These are phyloP conservation scores for Pegea sp. DNA, from an alignment of 23 tunicate genomes.

Conservation along the genomic window DNA sequence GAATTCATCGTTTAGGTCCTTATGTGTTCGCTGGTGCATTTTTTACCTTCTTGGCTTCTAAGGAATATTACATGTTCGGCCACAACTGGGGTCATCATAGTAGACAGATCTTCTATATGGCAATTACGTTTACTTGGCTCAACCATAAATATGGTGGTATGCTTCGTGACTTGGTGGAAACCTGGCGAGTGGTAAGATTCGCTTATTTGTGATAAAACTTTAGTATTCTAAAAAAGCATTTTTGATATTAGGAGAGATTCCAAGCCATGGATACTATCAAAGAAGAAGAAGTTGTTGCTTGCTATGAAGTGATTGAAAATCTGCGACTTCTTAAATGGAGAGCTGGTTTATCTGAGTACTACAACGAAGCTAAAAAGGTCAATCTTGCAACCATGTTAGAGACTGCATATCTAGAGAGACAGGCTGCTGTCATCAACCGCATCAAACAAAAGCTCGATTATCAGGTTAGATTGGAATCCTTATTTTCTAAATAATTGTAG, in stretches of 20 bases:
- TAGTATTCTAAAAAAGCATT: too few species aligned
- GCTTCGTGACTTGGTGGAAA: not conserved
- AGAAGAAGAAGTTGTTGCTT: conserved; percentile 15
- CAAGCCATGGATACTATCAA: conserved; percentile 17
- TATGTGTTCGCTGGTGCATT: not conserved
- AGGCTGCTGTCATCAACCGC: conserved; percentile 38
- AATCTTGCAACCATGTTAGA: conserved; percentile 89
- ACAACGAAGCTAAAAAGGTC: conserved; percentile 65
- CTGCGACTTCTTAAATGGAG: conserved; percentile 74
- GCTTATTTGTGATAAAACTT: not conserved
- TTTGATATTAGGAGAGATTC: conserved; percentile 1
- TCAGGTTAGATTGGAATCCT: conserved; percentile 19
- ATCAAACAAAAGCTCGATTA: conserved; percentile 60
- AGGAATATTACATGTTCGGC: conserved; percentile 32
- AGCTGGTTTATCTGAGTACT: conserved; percentile 28
- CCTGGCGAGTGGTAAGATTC: not conserved
- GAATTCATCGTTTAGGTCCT: too few species aligned
- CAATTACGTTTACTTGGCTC: not conserved
- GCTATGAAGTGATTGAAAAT: conserved; percentile 35
- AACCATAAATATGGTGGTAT: not conserved
- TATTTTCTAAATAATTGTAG: not conserved
- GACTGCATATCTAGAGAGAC: conserved; percentile 64
- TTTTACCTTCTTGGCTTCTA: conserved; percentile 20
- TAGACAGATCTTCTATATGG: not conserved
- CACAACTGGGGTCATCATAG: conserved; percentile 2